phyloP scores from a whole-genome alignment of 2,113 vertebrate genomes.

The Megaleporinus macrocephalus region DNA sequence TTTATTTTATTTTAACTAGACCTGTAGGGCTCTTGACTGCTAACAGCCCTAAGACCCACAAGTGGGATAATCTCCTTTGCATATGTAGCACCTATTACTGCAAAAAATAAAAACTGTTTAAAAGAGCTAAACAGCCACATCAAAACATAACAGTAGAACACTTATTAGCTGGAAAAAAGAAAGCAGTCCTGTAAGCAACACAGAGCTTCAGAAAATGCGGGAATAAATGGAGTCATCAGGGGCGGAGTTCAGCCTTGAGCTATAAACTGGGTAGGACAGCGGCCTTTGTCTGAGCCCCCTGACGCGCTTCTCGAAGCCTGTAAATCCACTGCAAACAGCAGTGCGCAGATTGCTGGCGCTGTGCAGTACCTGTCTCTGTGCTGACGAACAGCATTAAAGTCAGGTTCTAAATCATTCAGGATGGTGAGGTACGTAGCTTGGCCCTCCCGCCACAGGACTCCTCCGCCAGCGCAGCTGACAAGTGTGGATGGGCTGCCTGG shows the following conservation, averaged over 20 bases:
- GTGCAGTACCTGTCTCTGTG: slow-evolving; percentile 44
- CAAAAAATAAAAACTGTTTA: background rate
- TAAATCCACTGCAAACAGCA: slow-evolving; percentile 56
- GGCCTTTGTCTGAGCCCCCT: slow-evolving; percentile 39
- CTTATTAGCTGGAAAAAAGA: background rate
- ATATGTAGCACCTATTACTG: background rate
- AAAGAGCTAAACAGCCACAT: background rate
- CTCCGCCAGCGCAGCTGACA: slow-evolving; percentile 6
- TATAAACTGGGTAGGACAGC: slow-evolving; percentile 48
- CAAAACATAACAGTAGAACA: background rate
- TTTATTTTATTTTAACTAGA: too few relatives aligned
- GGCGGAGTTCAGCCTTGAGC: slow-evolving; percentile 37
- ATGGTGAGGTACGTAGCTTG: background rate
- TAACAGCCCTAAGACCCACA: too few relatives aligned
- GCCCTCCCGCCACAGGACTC: slow-evolving; percentile 12
- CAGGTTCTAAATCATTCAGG: slow-evolving; percentile 55
- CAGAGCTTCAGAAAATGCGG: slow-evolving; percentile 12
- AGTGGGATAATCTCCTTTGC: too few relatives aligned
- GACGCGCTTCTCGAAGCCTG: slow-evolving; percentile 23
- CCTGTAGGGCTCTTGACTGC: too few relatives aligned
- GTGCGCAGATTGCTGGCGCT: slow-evolving; percentile 43
- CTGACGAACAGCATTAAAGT: slow-evolving; percentile 41
- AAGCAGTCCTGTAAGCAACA: background rate
- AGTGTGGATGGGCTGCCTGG: background rate
- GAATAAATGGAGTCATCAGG: slow-evolving; percentile 37